Conservation (phyloP, 2,888 invertebrate genomes). For the Hylaea fasciaria region DNA sequence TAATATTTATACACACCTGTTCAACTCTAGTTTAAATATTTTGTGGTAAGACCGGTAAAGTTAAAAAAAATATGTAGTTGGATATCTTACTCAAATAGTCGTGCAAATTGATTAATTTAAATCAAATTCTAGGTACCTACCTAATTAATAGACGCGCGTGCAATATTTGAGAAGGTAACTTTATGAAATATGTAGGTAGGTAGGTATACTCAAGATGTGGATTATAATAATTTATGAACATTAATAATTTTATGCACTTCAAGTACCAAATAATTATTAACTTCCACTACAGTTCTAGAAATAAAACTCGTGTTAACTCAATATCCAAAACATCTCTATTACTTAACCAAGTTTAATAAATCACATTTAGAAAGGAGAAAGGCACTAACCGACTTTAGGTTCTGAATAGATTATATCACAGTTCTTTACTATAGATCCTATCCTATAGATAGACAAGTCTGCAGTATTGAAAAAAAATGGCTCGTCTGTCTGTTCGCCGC, state of each 20-base stretch:
- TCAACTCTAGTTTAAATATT: too few species aligned
- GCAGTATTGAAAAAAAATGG: conserved; percentile 13
- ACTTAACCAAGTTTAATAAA: conserved; percentile 12
- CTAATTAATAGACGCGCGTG: too few species aligned
- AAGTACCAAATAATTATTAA: too few species aligned
- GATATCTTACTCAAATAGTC: background rate
- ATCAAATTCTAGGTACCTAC: too few species aligned
- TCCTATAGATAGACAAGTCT: too few species aligned
- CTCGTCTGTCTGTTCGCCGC: conserved; percentile 3
- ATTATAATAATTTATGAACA: too few species aligned
- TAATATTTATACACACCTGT: too few species aligned
- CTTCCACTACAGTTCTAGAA: too few species aligned
- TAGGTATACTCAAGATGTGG: background rate
- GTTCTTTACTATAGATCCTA: background rate
- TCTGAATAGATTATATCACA: conserved; percentile 11
- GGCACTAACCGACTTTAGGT: conserved; percentile 13
- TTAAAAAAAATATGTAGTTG: background rate
- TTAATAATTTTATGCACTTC: too few species aligned
- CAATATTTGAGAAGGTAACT: too few species aligned
- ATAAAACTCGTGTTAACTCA: too few species aligned
- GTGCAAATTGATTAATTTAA: background rate
- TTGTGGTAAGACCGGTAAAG: background rate
- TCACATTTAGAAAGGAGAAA: conserved; percentile 25
- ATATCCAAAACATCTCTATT: conserved; percentile 4
- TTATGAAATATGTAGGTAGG: too few species aligned